Evolutionary conservation across 2,113 vertebrate species (phyloP).

Genomic region (Xiphophorus hellerii): DNA sequence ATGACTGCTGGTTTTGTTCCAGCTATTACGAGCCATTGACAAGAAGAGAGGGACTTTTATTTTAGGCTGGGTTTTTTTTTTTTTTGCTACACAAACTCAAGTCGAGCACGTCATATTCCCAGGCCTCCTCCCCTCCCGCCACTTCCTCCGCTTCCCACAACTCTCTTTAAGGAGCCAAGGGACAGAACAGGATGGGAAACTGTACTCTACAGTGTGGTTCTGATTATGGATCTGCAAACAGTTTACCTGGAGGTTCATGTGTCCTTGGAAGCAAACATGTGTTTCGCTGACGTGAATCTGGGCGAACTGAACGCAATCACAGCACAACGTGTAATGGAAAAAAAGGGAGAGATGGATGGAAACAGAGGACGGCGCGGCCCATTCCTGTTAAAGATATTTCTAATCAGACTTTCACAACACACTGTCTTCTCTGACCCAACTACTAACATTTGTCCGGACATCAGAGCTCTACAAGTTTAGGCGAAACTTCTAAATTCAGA

Average conservation of each 20-base stretch:
- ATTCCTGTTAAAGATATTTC: background rate
- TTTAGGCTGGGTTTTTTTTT: background rate
- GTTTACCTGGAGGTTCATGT: constrained; percentile 3
- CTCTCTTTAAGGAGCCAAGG: constrained; percentile 12
- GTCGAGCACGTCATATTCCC: background rate
- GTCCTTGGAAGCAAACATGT: constrained; percentile 13
- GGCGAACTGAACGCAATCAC: background rate
- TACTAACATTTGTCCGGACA: no score
- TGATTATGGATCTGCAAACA: constrained; percentile 11
- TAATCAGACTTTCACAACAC: background rate
- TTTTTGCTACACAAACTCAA: background rate
- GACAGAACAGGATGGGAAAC: background rate
- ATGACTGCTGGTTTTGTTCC: background rate
- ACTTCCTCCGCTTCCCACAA: background rate
- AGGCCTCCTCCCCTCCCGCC: background rate
- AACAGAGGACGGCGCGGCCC: background rate
- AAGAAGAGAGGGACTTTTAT: background rate
- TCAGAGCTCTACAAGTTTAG: background rate
- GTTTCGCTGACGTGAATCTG: constrained; percentile 1
- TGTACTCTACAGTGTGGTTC: background rate
- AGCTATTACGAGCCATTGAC: background rate
- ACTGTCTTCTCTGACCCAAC: background rate
- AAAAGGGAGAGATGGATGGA: background rate
- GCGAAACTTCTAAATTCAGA: background rate
- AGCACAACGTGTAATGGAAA: constrained; percentile 1